Evolutionary conservation across 2,888 invertebrate genomes (phyloP), one percentile per base, ranked within the genome.

Genomic region (Eurytoma californica): DNA sequence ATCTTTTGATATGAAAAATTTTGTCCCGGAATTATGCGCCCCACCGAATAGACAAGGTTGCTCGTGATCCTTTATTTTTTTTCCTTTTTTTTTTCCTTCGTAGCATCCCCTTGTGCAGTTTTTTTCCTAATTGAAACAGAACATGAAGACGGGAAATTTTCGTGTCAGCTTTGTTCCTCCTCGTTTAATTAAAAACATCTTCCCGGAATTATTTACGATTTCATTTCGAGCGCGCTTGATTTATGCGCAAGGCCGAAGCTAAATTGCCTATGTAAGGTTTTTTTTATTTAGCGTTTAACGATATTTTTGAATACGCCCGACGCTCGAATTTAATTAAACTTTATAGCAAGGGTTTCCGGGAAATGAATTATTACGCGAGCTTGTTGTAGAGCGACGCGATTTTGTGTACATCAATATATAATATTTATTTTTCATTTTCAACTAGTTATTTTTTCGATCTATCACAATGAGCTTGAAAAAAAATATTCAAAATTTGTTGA

Each of bases 91-190:
- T 70, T 82, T 82, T 82, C 83, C 82, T 70, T 80, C 74, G 82
- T 24, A 7, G 39, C 39, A 7, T 39, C 39, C 39, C 39, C 39
- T 39, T 39, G 39, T 7, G 39, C 39, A 39, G 39, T 80, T 84
- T 84, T 86, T 84, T 84, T 82, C 82, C 83, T 66, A 77, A 77
- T 77, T 77, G 66, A 58, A 60, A 61, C 24, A 47, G 61, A 63
- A 24, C 51, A n/a, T 13, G 68, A 28, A 75, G 61, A 68, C 5
- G n/a, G 60, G 18, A 53, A 69, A 47, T 60, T 49, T 65, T 58
- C 16, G 39, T 57, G 58, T 47, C 39, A 20, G 65, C 65, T 65
- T 77, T 70, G 69, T 70, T 49, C 69, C 24, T 12, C 5, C 30
- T 53, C 53, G 65, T 70, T 77, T 70, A 77, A 70, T 77, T 70